phyloP scores from a whole-genome alignment of 2,888 invertebrate genomes.

The Melitaea athalia region DNA sequence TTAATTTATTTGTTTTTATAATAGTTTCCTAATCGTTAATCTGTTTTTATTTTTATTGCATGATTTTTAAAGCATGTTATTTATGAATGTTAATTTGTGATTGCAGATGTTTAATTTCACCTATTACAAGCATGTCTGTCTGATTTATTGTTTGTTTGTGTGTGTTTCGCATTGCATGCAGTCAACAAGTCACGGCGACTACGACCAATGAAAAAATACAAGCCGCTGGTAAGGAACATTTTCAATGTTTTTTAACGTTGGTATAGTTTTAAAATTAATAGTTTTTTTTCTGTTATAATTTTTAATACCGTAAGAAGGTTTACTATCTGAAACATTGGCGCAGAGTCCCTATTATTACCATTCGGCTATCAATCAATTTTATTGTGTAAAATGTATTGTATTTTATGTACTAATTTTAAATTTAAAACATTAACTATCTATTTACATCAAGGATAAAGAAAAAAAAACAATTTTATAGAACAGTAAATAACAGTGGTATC shows the following conservation, averaged over 20 bases:
- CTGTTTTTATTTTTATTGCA: constrained; percentile 5
- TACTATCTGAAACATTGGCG: too few species aligned
- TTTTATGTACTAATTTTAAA: too few species aligned
- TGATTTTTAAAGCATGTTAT: not conserved
- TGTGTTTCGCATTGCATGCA: constrained; percentile 73
- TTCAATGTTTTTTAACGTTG: constrained; percentile 14
- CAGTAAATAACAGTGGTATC: too few species aligned
- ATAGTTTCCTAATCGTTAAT: not conserved
- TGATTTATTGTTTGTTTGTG: constrained; percentile 55
- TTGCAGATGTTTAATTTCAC: constrained; percentile 37
- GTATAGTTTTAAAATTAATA: too few species aligned
- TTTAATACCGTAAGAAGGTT: too few species aligned
- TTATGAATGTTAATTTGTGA: constrained; percentile 28
- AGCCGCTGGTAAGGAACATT: constrained; percentile 68
- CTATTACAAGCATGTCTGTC: constrained; percentile 48
- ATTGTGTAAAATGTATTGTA: too few species aligned
- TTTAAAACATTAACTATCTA: too few species aligned
- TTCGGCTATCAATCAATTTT: too few species aligned
- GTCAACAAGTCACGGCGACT: constrained; percentile 58
- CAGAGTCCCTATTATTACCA: too few species aligned
- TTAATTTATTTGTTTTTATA: not conserved
- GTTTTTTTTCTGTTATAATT: too few species aligned
- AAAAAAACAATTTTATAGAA: too few species aligned
- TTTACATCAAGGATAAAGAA: too few species aligned
- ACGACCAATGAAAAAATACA: constrained; percentile 73